Evolutionary conservation across 2,797 vertebrate genomes (phyloP), one percentile per base, ranked within the genome.

Genomic region (Eidolon dupreanum): DNA sequence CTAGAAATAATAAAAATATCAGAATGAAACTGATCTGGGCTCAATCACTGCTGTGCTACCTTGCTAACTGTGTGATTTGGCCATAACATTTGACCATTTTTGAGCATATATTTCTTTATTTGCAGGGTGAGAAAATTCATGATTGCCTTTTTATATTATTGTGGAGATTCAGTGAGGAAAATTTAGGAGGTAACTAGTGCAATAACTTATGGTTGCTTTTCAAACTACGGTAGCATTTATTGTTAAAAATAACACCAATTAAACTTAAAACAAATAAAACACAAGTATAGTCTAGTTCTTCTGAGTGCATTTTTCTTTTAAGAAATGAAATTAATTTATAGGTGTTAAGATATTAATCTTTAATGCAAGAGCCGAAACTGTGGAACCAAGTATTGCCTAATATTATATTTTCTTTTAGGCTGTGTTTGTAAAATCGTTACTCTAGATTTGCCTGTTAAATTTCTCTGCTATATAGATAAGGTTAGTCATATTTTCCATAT

Each of bases 401-500:
- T 74, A 6, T 36, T 74, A 6, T 36, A 92, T 83, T 92, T 87
- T 12, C 28, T 95, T 83, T n/a, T 38, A 79, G 68, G 31, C 33
- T 41, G 2, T 87, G 3, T 79, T 89, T 77, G 5, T 46, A 66
- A 83, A 74, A 26, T 24, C 46, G 8, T 77, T 55, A 57, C 22
- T 59, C 24, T 59, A 51, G 28, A 3, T 89, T 73, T 83, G 36
- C 19, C 57, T 74, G 8, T 68, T 92, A 51, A 78, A 38, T 33
- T 51, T 68, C 38, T 38, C 15, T 63, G 3, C 20, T 66, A 1
- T 38, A 46, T 77, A 63, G 20, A 75, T 73, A 85, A 87, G 5
- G 6, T 87, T 90, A 93, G 53, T 17, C n/a, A 33, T 87, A 70
- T 77, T 90, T 86, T 63, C 70, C 49, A 94, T 31, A 79, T 73